These are phyloP conservation scores for Caenorhabditis wallacei DNA, from an alignment of 2,888 invertebrate genomes.

Conservation along the genomic window DNA sequence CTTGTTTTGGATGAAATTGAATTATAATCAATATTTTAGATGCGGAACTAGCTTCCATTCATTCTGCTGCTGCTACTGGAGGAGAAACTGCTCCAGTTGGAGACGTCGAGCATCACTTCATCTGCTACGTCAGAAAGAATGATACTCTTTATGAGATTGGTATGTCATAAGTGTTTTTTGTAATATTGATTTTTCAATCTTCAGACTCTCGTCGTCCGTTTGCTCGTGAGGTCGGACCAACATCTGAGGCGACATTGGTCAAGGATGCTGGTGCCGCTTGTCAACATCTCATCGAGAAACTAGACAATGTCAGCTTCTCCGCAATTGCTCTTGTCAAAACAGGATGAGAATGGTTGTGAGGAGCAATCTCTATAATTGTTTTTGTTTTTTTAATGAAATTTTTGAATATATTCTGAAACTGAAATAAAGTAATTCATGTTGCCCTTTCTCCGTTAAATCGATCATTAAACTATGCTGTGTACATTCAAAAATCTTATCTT, in stretches of 20 bases:
- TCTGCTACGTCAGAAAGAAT: slow-evolving; percentile 75
- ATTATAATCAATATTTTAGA: slow-evolving; percentile 36
- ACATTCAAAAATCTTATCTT: slow-evolving; percentile 53
- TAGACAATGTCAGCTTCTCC: slow-evolving; percentile 79
- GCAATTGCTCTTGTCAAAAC: slow-evolving; percentile 78
- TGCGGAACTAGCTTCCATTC: slow-evolving; percentile 66
- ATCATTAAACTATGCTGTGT: slow-evolving; percentile 56
- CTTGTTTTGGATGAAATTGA: not conserved
- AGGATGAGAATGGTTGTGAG: slow-evolving; percentile 28
- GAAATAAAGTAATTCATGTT: slow-evolving; percentile 34
- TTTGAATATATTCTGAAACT: slow-evolving; percentile 38
- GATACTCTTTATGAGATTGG: slow-evolving; percentile 81
- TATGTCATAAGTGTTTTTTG: slow-evolving; percentile 26
- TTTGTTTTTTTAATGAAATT: slow-evolving; percentile 28
- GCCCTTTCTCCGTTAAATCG: slow-evolving; percentile 20
- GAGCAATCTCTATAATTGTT: too few species aligned
- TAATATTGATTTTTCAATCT: slow-evolving; percentile 21
- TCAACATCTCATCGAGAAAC: slow-evolving; percentile 75
- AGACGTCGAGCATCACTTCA: slow-evolving; percentile 81
- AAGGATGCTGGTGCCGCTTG: slow-evolving; percentile 76
- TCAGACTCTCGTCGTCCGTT: slow-evolving; percentile 79
- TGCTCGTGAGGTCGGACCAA: slow-evolving; percentile 78
- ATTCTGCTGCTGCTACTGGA: slow-evolving; percentile 68
- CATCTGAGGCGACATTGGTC: slow-evolving; percentile 76
- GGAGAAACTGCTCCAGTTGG: slow-evolving; percentile 76